Percentiles rank a stretch among this genome's conserved stretches.
Evolutionary conservation across 2,888 invertebrate genomes (phyloP).

Genomic region (Tricholauxania praeusta): DNA sequence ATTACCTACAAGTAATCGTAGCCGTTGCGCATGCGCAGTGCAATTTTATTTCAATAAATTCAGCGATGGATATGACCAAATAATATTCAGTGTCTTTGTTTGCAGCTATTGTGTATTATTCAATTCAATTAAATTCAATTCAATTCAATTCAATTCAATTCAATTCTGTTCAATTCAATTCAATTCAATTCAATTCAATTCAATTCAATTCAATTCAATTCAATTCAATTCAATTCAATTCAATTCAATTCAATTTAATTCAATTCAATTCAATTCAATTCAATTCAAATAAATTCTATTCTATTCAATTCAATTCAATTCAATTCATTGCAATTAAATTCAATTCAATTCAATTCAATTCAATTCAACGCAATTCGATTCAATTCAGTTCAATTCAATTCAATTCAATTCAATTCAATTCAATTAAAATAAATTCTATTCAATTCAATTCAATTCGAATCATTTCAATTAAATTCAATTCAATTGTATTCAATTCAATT

Average conservation of each 20-base stretch:
- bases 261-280: not conserved
- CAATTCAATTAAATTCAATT: conserved; percentile 2
- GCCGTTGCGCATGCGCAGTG: too few relatives aligned
- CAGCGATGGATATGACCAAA: too few relatives aligned
- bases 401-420: conserved; percentile 1
- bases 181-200: conserved; percentile 8
- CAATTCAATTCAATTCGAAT: conserved; percentile 1
- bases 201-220: not conserved
- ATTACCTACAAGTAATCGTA: too few relatives aligned
- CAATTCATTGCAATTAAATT: not conserved
- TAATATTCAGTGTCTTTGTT: not conserved
- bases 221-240: conserved; percentile 1
- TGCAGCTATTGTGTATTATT: not conserved
- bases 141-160: not conserved
- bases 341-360: not conserved
- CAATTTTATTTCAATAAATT: too few relatives aligned
- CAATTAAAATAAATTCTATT: not conserved
- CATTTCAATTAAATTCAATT: conserved; percentile 1
- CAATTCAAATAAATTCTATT: conserved; percentile 1
- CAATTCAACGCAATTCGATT: not conserved
- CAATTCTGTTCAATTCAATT: conserved; percentile 2
- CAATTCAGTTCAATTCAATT: conserved; percentile 4
- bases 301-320: not conserved
- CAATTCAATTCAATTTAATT: not conserved
- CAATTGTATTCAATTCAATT: conserved; percentile 1